Evolutionary conservation across 2,113 vertebrate genomes (phyloP).

Genomic region (Laticauda colubrina): DNA sequence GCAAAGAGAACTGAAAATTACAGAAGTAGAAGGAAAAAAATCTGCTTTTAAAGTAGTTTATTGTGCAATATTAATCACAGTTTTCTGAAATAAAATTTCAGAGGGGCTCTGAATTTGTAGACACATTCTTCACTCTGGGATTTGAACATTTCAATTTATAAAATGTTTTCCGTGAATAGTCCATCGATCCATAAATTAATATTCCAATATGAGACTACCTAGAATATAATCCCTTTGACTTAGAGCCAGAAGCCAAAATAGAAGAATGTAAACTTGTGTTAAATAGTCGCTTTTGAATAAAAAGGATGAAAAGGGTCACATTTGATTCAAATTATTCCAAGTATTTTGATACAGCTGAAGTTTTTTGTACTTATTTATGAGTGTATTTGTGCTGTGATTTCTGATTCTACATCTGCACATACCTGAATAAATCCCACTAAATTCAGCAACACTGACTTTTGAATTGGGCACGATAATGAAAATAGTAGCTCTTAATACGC

Average conservation of each 20-base stretch:
- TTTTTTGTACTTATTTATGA: background rate
- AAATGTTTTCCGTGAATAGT: slow-evolving; percentile 17
- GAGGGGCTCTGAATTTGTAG: background rate
- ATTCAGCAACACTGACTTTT: background rate
- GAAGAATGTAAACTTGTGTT: background rate
- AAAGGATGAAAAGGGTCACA: background rate
- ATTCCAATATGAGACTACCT: background rate
- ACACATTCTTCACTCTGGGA: slow-evolving; percentile 46
- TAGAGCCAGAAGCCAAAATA: background rate
- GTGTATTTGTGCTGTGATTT: background rate
- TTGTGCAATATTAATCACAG: background rate
- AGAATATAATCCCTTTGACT: background rate
- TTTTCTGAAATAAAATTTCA: background rate
- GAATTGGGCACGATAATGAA: background rate
- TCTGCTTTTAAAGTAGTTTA: slow-evolving; percentile 19
- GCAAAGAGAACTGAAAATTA: background rate
- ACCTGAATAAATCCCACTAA: background rate
- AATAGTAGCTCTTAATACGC: background rate
- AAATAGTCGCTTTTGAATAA: background rate
- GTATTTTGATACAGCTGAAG: background rate
- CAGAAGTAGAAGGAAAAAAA: background rate
- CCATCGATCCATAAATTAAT: background rate
- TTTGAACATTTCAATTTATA: slow-evolving; percentile 36
- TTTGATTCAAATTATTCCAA: slow-evolving; percentile 14
- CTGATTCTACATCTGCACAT: background rate